Base-by-base conservation (phyloP, 2,888 invertebrate species). In the Meandrusa payeni region DNA sequence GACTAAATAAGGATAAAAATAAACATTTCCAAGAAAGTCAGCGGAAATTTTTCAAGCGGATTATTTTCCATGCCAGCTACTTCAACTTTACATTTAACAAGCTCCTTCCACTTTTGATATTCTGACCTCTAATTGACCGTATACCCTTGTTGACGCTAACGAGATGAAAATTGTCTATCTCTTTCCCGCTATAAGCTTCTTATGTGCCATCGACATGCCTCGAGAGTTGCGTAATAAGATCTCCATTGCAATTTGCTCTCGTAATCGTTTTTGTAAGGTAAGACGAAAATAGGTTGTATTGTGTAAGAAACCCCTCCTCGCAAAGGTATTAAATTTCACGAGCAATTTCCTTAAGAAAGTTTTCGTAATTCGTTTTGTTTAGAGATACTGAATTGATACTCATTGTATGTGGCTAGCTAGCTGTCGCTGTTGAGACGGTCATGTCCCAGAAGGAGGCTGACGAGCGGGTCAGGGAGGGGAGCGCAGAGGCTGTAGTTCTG, bases 221-320 rank as follows among this genome's bases (percentile, higher is more conserved):
- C 6, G 3, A 28, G 10, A 12, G 4, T 28, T 7, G 1, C 11
- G n/a, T 32, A 24, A 24, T 24, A n/a, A n/a, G 9, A 17, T 19
- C 28, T 28, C 7, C 6, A 5, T 34, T 22, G 28, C 41, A 28
- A 28, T 28, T 23, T 20, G 12, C 5, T 20, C 33, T 2, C 31
- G 19, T 32, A 36, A 31, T 42, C 11, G 23, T 7, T 34, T 42
- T 36, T 29, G 15, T 28, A 10, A 34, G 13, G 28, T 20, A 13
- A 17, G 13, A 4, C 11, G 22, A 41, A 13, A 27, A 28, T 19
- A 28, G 12, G 5, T 17, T 11, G n/a, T 28, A 34, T 23, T 36
- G 23, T 41, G 5, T 20, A 19, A 19, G 22, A 31, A n/a, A 28
- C 27, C 7, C 29, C 23, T 7, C 6, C 2, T 7, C 34, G n/a